These are phyloP conservation scores for Orchesella cincta DNA, from an alignment of 1,140 invertebrate species.

Conservation along the genomic window DNA sequence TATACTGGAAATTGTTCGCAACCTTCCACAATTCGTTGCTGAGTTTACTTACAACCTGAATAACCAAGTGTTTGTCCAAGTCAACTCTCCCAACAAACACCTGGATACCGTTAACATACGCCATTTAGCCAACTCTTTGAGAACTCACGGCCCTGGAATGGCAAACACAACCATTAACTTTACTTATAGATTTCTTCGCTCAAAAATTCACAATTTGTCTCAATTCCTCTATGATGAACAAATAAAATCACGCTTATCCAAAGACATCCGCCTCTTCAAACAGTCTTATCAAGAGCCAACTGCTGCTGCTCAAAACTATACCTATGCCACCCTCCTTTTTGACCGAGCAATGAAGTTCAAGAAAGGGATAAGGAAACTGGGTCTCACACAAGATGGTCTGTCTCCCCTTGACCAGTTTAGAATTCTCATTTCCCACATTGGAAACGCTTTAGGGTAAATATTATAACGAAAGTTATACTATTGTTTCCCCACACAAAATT, in stretches of 20 bases:
- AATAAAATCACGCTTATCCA: constrained; percentile 91
- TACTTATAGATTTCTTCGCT: constrained; percentile 92
- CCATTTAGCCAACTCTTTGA: constrained; percentile 95
- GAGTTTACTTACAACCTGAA: constrained; percentile 95
- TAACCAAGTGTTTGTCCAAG: constrained; percentile 95
- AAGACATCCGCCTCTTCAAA: constrained; percentile 78
- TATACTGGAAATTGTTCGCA: constrained; percentile 95
- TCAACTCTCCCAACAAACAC: constrained; percentile 87
- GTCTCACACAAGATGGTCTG: constrained; percentile 75
- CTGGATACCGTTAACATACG: constrained; percentile 94
- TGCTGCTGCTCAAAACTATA: constrained; percentile 56
- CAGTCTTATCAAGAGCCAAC: constrained; percentile 65
- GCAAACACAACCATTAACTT: constrained; percentile 71
- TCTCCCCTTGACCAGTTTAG: constrained; percentile 93
- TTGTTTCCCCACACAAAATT: background rate
- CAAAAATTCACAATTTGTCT: constrained; percentile 93
- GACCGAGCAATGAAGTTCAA: constrained; percentile 95
- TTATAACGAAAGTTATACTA: background rate
- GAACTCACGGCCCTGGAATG: constrained; percentile 95
- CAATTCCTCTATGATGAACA: constrained; percentile 98
- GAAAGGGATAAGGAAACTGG: constrained; percentile 85
- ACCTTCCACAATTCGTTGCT: constrained; percentile 92
- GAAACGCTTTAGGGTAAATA: constrained; percentile 60
- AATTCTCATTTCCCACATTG: constrained; percentile 85
- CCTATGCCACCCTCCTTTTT: constrained; percentile 64